A percentile compares a stretch with the other conserved stretches of the same genome.
These are phyloP conservation scores for Sapayoa aenigma DNA, from an alignment of 2,113 vertebrate genomes.

Conservation along the genomic window DNA sequence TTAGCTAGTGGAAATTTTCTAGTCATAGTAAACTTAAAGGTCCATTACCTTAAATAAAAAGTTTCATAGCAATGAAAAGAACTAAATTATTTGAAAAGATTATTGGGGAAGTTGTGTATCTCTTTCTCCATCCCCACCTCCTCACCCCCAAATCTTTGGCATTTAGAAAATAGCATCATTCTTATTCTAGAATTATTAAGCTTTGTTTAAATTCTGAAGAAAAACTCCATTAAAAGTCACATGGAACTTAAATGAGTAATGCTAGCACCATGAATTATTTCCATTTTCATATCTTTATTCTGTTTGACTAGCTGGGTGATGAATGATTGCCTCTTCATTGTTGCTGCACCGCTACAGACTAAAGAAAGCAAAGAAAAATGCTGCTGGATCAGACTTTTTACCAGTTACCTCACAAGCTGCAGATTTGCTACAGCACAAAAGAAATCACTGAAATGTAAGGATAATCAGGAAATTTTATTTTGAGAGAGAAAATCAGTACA, in stretches of 20 bases:
- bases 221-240: not conserved
- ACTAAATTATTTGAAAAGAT: not conserved
- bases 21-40: not conserved
- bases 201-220: not conserved
- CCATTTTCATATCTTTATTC: slow-evolving; percentile 3
- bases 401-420: slow-evolving; percentile 61
- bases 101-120: not conserved
- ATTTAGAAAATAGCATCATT: not conserved
- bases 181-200: not conserved
- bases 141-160: not conserved
- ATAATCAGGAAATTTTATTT: slow-evolving; percentile 67
- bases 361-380: slow-evolving; percentile 51
- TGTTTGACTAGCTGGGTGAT: slow-evolving; percentile 29
- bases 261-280: slow-evolving; percentile 23
- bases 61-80: not conserved
- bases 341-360: slow-evolving; percentile 20
- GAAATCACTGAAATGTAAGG: slow-evolving; percentile 58
- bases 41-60: not conserved
- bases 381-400: slow-evolving; percentile 51
- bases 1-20: not conserved
- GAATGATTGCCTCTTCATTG: slow-evolving; percentile 48
- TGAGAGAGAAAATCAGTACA: slow-evolving; percentile 57
- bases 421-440: slow-evolving; percentile 50
- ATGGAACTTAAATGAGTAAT: not conserved
- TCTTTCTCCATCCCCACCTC: not conserved